Evolutionary conservation across 2,888 invertebrate genomes (phyloP).

Genomic region (Parasteatoda lunata): DNA sequence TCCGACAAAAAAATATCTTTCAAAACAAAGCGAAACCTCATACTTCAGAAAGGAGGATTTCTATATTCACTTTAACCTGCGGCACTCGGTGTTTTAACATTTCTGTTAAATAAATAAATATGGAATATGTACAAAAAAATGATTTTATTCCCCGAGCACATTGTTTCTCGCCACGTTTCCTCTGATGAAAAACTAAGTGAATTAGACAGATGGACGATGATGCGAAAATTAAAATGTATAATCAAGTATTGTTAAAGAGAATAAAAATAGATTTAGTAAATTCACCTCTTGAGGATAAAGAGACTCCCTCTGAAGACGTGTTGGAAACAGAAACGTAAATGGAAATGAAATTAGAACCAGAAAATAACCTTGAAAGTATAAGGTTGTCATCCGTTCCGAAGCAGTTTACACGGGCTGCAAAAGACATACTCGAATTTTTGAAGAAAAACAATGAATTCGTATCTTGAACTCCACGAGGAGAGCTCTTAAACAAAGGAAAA

Average conservation of each 20-base stretch:
- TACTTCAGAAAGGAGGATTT: conserved; percentile 4
- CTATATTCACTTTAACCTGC: background rate
- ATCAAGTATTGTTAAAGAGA: background rate
- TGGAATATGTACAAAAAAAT: conserved; percentile 2
- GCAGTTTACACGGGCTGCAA: background rate
- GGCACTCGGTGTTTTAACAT: background rate
- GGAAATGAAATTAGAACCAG: too few relatives aligned
- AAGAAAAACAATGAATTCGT: background rate
- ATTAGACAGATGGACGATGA: background rate
- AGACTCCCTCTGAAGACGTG: background rate
- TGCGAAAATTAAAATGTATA: background rate
- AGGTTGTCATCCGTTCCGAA: background rate
- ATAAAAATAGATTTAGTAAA: background rate
- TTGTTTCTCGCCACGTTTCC: background rate
- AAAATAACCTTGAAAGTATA: background rate
- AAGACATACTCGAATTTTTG: background rate
- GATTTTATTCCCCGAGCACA: background rate
- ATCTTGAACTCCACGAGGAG: background rate
- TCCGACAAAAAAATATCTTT: background rate
- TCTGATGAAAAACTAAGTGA: background rate
- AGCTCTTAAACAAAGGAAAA: background rate
- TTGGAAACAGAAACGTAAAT: background rate
- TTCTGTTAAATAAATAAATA: background rate
- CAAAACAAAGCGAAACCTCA: background rate
- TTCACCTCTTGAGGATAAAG: too few relatives aligned